These are phyloP conservation scores for Drosophila burlai DNA, from an alignment of 1,140 invertebrate genomes.

Conservation along the genomic window DNA sequence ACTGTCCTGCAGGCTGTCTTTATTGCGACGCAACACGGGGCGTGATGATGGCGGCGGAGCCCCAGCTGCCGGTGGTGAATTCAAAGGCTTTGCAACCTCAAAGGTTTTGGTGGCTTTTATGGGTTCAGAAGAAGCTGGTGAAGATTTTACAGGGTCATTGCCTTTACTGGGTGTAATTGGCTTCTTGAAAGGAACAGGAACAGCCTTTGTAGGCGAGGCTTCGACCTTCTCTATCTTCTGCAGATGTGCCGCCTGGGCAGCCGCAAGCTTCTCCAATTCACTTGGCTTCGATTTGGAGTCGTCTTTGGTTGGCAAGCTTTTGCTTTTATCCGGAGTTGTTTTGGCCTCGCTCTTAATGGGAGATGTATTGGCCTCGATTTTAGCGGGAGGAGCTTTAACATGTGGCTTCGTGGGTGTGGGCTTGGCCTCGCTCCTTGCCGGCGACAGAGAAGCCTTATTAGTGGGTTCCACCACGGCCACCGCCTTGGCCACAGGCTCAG, in stretches of 20 bases:
- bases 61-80: constrained; percentile 31
- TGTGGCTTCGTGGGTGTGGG: not conserved
- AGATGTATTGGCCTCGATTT: constrained; percentile 4
- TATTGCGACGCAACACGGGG: constrained; percentile 62
- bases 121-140: constrained; percentile 2
- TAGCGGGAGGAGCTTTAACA: not conserved
- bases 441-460: constrained; percentile 50
- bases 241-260: constrained; percentile 11
- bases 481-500: constrained; percentile 42
- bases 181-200: not conserved
- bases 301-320: constrained; percentile 28
- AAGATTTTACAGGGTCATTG: not conserved
- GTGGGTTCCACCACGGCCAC: constrained; percentile 69
- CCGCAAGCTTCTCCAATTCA: constrained; percentile 61
- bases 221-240: constrained; percentile 13
- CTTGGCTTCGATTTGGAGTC: constrained; percentile 19
- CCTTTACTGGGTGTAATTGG: not conserved
- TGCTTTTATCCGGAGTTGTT: constrained; percentile 8
- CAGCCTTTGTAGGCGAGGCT: not conserved
- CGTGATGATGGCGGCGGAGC: constrained; percentile 37
- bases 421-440: constrained; percentile 40
- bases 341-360: constrained; percentile 3
- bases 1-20: constrained; percentile 60
- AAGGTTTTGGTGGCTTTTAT: constrained; percentile 49
- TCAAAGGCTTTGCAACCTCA: constrained; percentile 37